Evolutionary conservation across 2,888 invertebrate genomes (phyloP), one percentile per base, ranked within the genome.

Genomic region (Clusia tigrina): DNA sequence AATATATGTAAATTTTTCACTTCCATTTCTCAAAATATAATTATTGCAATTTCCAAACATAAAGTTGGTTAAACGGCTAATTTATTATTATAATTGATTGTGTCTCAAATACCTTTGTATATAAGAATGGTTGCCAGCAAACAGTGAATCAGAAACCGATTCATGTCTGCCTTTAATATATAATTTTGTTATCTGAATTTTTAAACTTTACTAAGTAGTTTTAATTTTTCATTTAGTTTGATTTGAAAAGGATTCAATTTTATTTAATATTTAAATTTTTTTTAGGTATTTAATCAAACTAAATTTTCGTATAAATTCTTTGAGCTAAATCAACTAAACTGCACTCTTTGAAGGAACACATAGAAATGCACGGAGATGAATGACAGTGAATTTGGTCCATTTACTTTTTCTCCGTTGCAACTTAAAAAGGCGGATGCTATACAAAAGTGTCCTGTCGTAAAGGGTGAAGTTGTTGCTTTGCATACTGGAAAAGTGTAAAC

Each of bases 21-120:
- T 6, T 15, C n/a, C n/a, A n/a, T n/a, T n/a, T n/a, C n/a, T n/a
- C n/a, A n/a, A n/a, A n/a, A n/a, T n/a, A n/a, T n/a, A n/a, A n/a
- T n/a, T n/a, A n/a, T n/a, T n/a, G n/a, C n/a, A n/a, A n/a, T n/a
- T n/a, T n/a, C n/a, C n/a, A n/a, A n/a, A n/a, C n/a, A n/a, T n/a
- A n/a, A n/a, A n/a, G n/a, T n/a, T n/a, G n/a, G n/a, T n/a, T n/a
- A n/a, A n/a, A n/a, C n/a, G n/a, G n/a, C n/a, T n/a, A n/a, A n/a
- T n/a, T n/a, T n/a, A n/a, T n/a, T n/a, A n/a, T n/a, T n/a, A n/a
- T n/a, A n/a, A n/a, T n/a, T n/a, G n/a, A n/a, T n/a, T n/a, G n/a
- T n/a, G n/a, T n/a, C n/a, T n/a, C n/a, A n/a, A n/a, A n/a, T 63
- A 80, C 81, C 81, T 78, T 78, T 78, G 63, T 78, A 77, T 71